These are phyloP conservation scores for Knipowitschia caucasica DNA, from an alignment of 2,797 vertebrate genomes.

Conservation along the genomic window DNA sequence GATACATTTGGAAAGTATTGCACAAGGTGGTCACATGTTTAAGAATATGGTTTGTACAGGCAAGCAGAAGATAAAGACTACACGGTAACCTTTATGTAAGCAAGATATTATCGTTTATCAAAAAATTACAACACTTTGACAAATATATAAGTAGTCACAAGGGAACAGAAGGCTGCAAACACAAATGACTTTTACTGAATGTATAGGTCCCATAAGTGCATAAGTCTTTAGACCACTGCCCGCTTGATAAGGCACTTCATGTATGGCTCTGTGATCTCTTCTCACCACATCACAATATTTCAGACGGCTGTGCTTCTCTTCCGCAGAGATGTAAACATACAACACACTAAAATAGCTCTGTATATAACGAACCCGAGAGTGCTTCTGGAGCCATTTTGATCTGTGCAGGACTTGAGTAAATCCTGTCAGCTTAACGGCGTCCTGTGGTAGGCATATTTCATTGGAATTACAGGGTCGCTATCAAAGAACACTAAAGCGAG, in stretches of 20 bases:
- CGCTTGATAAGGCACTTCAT: constrained; percentile 64
- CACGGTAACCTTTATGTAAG: constrained; percentile 21
- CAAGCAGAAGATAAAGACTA: constrained; percentile 17
- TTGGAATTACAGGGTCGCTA: constrained; percentile 18
- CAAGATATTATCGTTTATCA: constrained; percentile 12
- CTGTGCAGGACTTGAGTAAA: constrained; percentile 9
- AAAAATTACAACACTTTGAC: constrained; percentile 23
- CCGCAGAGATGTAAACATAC: constrained; percentile 16
- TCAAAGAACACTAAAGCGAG: constrained; percentile 22
- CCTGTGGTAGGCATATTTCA: constrained; percentile 30
- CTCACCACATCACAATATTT: constrained; percentile 15
- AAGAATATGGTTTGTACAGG: constrained; percentile 20
- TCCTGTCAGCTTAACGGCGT: constrained; percentile 26
- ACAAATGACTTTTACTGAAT: constrained; percentile 12
- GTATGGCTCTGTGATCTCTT: constrained; percentile 21
- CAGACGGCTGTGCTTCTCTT: constrained; percentile 37
- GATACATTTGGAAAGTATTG: constrained; percentile 41
- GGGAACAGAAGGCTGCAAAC: constrained; percentile 5
- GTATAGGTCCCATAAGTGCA: constrained; percentile 28
- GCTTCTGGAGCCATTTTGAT: constrained; percentile 19
- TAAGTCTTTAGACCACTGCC: constrained; percentile 16
- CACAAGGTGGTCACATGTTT: constrained; percentile 41
- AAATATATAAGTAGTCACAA: background rate
- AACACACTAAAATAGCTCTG: constrained; percentile 3
- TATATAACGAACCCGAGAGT: constrained; percentile 33